phyloP scores from a whole-genome alignment of 2,888 invertebrate species.

The Eulithis testata region DNA sequence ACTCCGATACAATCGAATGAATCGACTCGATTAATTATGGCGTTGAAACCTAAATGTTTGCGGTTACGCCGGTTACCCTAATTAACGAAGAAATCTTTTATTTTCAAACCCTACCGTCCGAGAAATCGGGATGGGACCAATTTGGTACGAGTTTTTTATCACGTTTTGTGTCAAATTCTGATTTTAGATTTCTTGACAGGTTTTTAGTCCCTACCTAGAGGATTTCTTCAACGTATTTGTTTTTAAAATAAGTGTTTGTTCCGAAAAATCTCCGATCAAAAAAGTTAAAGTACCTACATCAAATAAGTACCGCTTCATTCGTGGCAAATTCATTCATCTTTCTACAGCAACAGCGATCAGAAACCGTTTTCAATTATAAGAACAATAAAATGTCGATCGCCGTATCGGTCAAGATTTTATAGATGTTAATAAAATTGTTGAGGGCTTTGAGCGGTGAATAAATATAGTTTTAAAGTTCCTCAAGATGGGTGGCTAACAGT shows the following conservation, averaged over 20 bases:
- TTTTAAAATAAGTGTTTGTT: too few species aligned
- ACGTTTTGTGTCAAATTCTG: background rate
- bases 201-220: background rate
- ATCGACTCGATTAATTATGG: constrained; percentile 75
- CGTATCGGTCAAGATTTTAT: constrained; percentile 65
- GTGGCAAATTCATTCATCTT: background rate
- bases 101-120: constrained; percentile 42
- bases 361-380: constrained; percentile 60
- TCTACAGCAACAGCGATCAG: constrained; percentile 36
- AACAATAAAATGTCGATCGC: constrained; percentile 56
- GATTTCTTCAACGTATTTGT: background rate
- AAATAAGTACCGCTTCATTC: background rate
- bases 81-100: constrained; percentile 58
- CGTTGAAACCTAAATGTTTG: constrained; percentile 63
- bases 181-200: constrained; percentile 2
- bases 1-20: constrained; percentile 73
- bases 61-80: constrained; percentile 62
- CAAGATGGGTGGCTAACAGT: constrained; percentile 69
- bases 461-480: constrained; percentile 59
- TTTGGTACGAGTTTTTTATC: background rate
- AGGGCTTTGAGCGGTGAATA: constrained; percentile 55
- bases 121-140: constrained; percentile 23
- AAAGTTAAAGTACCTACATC: too few species aligned
- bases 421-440: constrained; percentile 79
- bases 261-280: too few species aligned